A percentile compares a stretch with the other conserved stretches of the same genome.
Evolutionary conservation across 2,113 vertebrate genomes (phyloP).

Genomic region (Pogona vitticeps): DNA sequence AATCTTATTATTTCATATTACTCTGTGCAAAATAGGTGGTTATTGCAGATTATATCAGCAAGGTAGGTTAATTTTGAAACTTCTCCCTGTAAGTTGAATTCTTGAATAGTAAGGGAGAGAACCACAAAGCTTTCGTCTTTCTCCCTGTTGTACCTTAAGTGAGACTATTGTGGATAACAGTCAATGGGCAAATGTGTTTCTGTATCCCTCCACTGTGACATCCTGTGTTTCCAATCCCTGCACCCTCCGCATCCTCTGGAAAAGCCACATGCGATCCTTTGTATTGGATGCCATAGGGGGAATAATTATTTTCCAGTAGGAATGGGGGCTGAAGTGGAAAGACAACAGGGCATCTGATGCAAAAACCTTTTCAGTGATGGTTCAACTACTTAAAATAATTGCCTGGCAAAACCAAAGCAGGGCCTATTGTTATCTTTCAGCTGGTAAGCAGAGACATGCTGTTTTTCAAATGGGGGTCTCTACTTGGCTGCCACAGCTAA

Average conservation of each 20-base stretch:
- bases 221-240: no score
- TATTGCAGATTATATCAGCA: neutral
- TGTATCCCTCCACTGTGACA: neutral
- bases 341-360: neutral
- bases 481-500: neutral
- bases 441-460: neutral
- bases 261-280: neutral
- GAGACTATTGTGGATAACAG: neutral
- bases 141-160: neutral
- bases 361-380: neutral
- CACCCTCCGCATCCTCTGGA: neutral
- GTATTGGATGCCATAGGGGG: neutral
- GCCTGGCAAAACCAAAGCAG: neutral
- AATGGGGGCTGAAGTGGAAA: neutral
- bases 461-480: neutral
- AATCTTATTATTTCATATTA: slow-evolving; percentile 30
- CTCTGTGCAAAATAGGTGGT: slow-evolving; percentile 11
- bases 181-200: neutral
- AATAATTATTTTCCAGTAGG: neutral
- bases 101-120: neutral
- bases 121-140: no score
- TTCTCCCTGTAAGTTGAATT: neutral
- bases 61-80: neutral
- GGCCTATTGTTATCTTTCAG: neutral
- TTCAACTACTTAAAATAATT: neutral